Percentiles rank a stretch among this genome's conserved stretches.
Conservation (phyloP, 2,797 vertebrate genomes). For the Catostomus latipinnis region DNA sequence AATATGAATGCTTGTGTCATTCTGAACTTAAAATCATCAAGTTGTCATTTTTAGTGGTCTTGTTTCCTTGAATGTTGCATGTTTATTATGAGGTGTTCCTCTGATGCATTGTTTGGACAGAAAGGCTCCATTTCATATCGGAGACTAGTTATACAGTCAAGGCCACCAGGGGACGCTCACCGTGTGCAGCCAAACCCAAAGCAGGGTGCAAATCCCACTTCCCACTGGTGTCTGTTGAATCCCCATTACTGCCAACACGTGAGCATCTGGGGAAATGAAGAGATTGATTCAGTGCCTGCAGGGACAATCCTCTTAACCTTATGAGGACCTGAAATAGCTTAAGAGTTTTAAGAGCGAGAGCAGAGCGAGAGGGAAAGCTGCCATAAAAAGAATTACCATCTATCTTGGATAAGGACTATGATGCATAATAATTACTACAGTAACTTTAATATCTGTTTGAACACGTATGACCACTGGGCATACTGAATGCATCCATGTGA, state of each 20-base stretch:
- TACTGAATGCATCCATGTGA: too few relatives aligned
- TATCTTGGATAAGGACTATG: constrained; percentile 4
- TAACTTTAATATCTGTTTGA: not conserved
- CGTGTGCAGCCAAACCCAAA: not conserved
- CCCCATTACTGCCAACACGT: constrained; percentile 33
- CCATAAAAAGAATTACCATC: constrained; percentile 35
- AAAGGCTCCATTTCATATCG: not conserved
- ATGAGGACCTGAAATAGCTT: constrained; percentile 46
- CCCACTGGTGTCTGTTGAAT: constrained; percentile 35
- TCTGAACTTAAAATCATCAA: not conserved
- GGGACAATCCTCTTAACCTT: constrained; percentile 45
- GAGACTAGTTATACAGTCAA: not conserved
- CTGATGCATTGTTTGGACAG: not conserved
- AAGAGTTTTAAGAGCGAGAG: constrained; percentile 31
- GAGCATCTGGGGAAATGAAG: constrained; percentile 40
- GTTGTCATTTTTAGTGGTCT: not conserved
- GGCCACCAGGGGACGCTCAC: constrained; percentile 21
- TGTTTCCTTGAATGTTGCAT: too few relatives aligned
- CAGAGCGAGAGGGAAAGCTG: constrained; percentile 16
- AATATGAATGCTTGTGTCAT: not conserved
- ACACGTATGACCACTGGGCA: not conserved
- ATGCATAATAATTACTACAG: constrained; percentile 12
- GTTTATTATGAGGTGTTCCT: too few relatives aligned
- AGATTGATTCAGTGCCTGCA: constrained; percentile 43
- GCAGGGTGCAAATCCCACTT: constrained; percentile 32